These are phyloP conservation scores for Semnornis frantzii DNA, from an alignment of 2,113 vertebrate species.

Conservation along the genomic window DNA sequence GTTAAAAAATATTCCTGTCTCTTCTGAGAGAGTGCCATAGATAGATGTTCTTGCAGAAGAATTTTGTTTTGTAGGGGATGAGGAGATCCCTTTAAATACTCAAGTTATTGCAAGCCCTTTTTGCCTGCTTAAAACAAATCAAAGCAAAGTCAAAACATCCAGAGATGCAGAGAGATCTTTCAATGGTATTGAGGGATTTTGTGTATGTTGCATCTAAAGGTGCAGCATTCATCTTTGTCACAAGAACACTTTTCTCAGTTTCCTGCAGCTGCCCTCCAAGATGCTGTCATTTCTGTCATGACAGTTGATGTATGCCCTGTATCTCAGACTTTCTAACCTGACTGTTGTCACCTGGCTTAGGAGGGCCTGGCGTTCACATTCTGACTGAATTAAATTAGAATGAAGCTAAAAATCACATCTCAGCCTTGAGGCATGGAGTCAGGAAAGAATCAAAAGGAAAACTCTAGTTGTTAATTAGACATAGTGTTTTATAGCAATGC, in stretches of 20 bases:
- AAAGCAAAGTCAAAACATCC: not conserved
- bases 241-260: not conserved
- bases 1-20: not conserved
- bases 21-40: not conserved
- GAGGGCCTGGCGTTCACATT: not conserved
- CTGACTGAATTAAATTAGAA: not conserved
- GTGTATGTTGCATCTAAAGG: no score
- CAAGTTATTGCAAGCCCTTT: no score
- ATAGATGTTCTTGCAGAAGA: not conserved
- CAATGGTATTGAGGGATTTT: not conserved
- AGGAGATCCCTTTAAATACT: not conserved
- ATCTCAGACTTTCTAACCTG: not conserved
- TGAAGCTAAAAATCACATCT: not conserved
- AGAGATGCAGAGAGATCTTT: not conserved
- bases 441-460: not conserved
- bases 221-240: not conserved
- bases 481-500: not conserved
- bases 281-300: not conserved
- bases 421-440: not conserved
- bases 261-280: not conserved
- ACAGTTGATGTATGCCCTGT: not conserved
- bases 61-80: not conserved
- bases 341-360: not conserved
- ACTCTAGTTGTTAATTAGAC: not conserved
- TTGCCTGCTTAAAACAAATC: not conserved